Evolutionary conservation across 2,888 invertebrate genomes (phyloP), one percentile per base, ranked within the genome.

Genomic region (Macrosiphum euphorbiae): DNA sequence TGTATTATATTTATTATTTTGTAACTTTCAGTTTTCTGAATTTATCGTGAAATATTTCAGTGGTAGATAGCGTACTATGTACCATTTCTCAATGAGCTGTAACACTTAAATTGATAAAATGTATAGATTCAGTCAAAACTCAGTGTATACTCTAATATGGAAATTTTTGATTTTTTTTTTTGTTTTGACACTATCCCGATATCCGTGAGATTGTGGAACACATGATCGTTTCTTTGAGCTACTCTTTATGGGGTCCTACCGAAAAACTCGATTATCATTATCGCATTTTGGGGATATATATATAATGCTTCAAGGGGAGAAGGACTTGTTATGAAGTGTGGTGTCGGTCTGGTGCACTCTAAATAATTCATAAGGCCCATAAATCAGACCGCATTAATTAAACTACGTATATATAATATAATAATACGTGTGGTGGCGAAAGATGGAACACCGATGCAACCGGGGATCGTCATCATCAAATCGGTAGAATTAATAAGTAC

Each of bases 291-390:
- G 50, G n/a, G 47, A 67, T 92, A 35, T 41, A 26, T 86, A 55
- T 87, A 87, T 87, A 7, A 47, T 88, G 41, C 88, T n/a, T 88
- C 28, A 61, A 50, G 61, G 94, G 94, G 94, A 86, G 50, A 35
- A 26, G 61, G 58, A 61, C 90, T 90, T 61, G 90, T 94, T 87
- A 90, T 87, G 50, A 67, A 90, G 94, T 67, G 94, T 50, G 86
- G 86, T 90, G 93, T 90, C 90, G 94, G 94, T 90, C 90, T 58
- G 94, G 90, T 67, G 94, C 94, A 94, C 94, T 90, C 90, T 94
- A 94, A 94, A 94, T 94, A 94, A 94, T 94, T 94, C 94, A 94
- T 94, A 90, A 90, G 90, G 61, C 90, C 90, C 94, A 94, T 94
- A 94, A 94, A 94, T 94, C 94, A 94, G 90, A 86, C 94, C 50